Evolutionary conservation across 2,113 vertebrate species (phyloP).

Genomic region (Rousettus leschenaultii): DNA sequence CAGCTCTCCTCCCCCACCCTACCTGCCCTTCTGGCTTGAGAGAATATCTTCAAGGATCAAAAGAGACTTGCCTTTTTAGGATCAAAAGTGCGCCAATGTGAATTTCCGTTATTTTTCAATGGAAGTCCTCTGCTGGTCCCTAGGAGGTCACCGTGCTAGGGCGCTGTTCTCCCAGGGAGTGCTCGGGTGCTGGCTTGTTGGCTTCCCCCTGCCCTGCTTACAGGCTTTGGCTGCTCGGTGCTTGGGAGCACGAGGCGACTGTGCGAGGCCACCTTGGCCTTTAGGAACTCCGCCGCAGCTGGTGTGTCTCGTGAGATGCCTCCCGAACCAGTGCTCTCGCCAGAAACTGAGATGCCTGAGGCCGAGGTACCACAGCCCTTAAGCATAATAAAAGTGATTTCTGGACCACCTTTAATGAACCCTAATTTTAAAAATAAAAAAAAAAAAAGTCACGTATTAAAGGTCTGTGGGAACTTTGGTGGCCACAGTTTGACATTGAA

Average conservation of each 20-base stretch:
- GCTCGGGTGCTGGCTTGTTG: conserved; percentile 49
- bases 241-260: conserved; percentile 36
- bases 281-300: conserved; percentile 11
- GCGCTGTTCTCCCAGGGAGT: conserved; percentile 41
- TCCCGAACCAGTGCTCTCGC: not conserved
- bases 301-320: not conserved
- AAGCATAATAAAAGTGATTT: conserved; percentile 46
- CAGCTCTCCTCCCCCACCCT: conserved; percentile 21
- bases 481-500: conserved; percentile 16
- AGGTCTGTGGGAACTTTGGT: conserved; percentile 32
- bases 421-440: conserved; percentile 36
- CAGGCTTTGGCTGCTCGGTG: conserved; percentile 63
- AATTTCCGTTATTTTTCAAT: conserved; percentile 78
- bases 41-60: conserved; percentile 62
- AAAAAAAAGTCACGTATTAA: conserved; percentile 4
- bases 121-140: conserved; percentile 53
- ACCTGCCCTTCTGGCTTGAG: conserved; percentile 56
- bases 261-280: conserved; percentile 19
- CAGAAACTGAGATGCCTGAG: not conserved
- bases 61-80: conserved; percentile 65
- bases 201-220: conserved; percentile 38
- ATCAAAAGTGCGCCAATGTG: conserved; percentile 39
- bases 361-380: not conserved
- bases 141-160: conserved; percentile 1
- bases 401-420: not conserved